Base-by-base conservation (phyloP, 2,888 invertebrate species). In the Polyommatus icarus region DNA sequence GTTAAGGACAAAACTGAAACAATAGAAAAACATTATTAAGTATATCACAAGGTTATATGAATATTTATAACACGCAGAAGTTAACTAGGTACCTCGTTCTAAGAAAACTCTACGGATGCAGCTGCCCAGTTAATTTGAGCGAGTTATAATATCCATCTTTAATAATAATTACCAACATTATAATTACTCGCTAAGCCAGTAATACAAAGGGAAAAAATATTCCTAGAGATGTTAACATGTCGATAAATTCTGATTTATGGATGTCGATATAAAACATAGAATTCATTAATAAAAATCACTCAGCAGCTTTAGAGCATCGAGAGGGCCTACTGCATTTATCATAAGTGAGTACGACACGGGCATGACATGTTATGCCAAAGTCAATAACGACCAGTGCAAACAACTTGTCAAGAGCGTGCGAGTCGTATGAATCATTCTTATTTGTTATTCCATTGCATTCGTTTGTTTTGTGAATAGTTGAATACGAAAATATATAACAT, bases 1-100 rank as follows among this genome's bases (percentile, higher is more conserved):
- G 89, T 98, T 98, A 80, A 98, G 95, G 61, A 98, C 98, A 90
- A 98, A 98, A 92, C 98, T 98, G 93, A 76, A 93, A 94, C 87
- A 90, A 91, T 32, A 32, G 1, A 67, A 67, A 50, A 20, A 40
- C 29, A 50, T 6, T 71, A 54, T 50, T 20, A 76, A 50, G 36
- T 46, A 50, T 29, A 59, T 29, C 20, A 5, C 40, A 59, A 15
- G 1, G 24, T 59, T 59, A n/a, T 3, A 8, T 59, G 8, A 59
- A 59, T 59, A 59, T 59, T 20, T 50, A 15, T 50, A 50, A 50
- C 15, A 50, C 50, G 50, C 50, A 15, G 50, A 18, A 54, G 54
- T 54, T 54, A 54, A 54, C 54, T 54, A 54, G 54, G 5, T 0
- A 50, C 50, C 50, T 50, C 15, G 50, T 15, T 15, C 50, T 1